These are phyloP conservation scores for Oligia strigilis DNA, from an alignment of 2,888 invertebrate genomes.

Conservation along the genomic window DNA sequence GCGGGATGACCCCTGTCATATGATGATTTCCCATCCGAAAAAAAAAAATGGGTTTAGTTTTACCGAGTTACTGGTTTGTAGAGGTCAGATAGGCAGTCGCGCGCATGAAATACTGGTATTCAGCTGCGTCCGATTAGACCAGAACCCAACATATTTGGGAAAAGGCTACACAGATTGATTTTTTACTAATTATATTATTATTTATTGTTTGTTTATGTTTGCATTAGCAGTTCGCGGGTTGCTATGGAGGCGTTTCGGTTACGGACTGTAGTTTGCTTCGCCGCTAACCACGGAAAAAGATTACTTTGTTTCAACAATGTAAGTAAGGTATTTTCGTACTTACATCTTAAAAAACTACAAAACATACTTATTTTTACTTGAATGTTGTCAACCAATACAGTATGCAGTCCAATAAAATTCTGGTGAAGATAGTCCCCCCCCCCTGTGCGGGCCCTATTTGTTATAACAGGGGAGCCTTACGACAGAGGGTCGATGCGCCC, in stretches of 20 bases:
- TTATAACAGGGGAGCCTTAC: not conserved
- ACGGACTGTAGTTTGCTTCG: slow-evolving; percentile 21
- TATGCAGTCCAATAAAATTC: not conserved
- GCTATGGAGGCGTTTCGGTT: slow-evolving; percentile 45
- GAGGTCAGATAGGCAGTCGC: no score
- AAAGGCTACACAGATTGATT: not conserved
- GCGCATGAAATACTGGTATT: not conserved
- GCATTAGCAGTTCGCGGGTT: slow-evolving; percentile 10
- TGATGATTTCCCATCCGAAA: no score
- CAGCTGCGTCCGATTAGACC: not conserved
- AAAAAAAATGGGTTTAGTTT: not conserved
- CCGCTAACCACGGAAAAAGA: slow-evolving; percentile 22
- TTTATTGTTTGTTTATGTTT: not conserved
- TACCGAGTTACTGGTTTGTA: not conserved
- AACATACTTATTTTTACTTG: not conserved
- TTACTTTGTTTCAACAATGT: slow-evolving; percentile 32
- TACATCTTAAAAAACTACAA: not conserved
- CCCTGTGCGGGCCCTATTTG: not conserved
- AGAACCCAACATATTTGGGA: not conserved
- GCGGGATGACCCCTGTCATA: no score
- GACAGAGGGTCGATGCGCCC: not conserved
- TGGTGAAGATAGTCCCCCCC: not conserved
- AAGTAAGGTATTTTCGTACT: slow-evolving; percentile 27
- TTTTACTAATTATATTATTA: not conserved
- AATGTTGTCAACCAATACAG: not conserved